Base-by-base conservation (phyloP, 2,888 invertebrate genomes). In the Polyommatus iphigenia region DNA sequence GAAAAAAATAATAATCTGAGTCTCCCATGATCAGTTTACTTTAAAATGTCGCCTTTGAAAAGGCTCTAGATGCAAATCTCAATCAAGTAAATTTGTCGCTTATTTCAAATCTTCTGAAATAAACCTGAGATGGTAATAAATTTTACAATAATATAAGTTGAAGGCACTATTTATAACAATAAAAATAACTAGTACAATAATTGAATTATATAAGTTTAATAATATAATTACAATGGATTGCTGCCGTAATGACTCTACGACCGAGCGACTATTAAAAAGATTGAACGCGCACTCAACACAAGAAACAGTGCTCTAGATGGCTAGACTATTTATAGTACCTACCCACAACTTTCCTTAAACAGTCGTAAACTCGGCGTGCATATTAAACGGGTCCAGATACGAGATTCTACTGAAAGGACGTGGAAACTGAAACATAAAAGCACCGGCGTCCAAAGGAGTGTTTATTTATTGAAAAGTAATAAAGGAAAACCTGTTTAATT, bases 401-500 rank as follows among this genome's bases (percentile, higher is more conserved):
- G 41, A 50, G 20, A 20, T 73, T 73, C 41, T 73, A 29, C 75
- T 75, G 50, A 75, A 54, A 75, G 24, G 54, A 75, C 10, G 29
- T 18, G 75, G 75, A 54, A 76, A 57, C 76, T 57, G 24, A 67
- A 77, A 75, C 71, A 77, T 41, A 78, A 76, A 79, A 76, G 78
- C 62, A 76, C 77, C 32, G 50, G 29, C 76, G 15, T 71, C 71
- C 78, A 80, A 79, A 80, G 81, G 85, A 89, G 88, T 89, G 87
- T 91, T 90, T 89, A 89, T 90, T 92, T 88, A 88, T 89, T 86
- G 89, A 90, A 89, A 88, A 89, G 87, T 88, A 87, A 89, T 89
- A 88, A 89, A 90, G 87, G 89, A 89, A 89, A 93, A 93, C 93
- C 92, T 87, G 93, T 93, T 93, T 92, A 92, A 93, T 92, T 92